These are phyloP conservation scores for Alcis repandata DNA, from an alignment of 2,888 invertebrate genomes.

Conservation along the genomic window DNA sequence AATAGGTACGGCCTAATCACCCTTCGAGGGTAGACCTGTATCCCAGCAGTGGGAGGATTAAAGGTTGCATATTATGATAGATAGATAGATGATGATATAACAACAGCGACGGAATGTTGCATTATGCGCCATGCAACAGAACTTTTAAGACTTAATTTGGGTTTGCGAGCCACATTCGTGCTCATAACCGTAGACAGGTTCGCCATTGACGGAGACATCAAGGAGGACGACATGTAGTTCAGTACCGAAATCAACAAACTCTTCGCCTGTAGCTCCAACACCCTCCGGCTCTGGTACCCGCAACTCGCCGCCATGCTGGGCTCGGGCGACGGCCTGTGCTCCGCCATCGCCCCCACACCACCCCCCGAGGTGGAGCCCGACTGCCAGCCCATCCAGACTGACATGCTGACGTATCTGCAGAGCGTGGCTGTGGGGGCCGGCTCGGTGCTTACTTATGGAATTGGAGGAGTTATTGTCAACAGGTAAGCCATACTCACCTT, in stretches of 20 bases:
- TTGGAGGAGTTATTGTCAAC: constrained; percentile 81
- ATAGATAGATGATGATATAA: too few species aligned
- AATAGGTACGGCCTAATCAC: too few species aligned
- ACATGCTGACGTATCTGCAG: constrained; percentile 89
- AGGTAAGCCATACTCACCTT: constrained; percentile 59
- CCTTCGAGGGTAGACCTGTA: too few species aligned
- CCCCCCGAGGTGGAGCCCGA: constrained; percentile 44
- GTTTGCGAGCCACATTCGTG: too few species aligned
- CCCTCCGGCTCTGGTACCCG: constrained; percentile 94
- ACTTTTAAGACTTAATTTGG: too few species aligned
- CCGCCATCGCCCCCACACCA: constrained; percentile 68
- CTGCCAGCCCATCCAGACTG: constrained; percentile 79
- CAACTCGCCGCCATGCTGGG: constrained; percentile 92
- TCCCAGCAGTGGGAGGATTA: too few species aligned
- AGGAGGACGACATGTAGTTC: too few species aligned
- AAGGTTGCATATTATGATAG: too few species aligned
- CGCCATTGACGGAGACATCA: too few species aligned
- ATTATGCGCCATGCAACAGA: too few species aligned
- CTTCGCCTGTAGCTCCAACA: constrained; percentile 88
- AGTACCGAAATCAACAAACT: neutral
- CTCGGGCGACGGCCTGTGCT: constrained; percentile 67
- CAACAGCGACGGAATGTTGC: too few species aligned
- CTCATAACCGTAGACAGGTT: too few species aligned
- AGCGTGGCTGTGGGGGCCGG: constrained; percentile 89
- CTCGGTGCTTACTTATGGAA: constrained; percentile 87